Conservation (phyloP, 2,888 invertebrate genomes). For the Tuberolachnus salignus region DNA sequence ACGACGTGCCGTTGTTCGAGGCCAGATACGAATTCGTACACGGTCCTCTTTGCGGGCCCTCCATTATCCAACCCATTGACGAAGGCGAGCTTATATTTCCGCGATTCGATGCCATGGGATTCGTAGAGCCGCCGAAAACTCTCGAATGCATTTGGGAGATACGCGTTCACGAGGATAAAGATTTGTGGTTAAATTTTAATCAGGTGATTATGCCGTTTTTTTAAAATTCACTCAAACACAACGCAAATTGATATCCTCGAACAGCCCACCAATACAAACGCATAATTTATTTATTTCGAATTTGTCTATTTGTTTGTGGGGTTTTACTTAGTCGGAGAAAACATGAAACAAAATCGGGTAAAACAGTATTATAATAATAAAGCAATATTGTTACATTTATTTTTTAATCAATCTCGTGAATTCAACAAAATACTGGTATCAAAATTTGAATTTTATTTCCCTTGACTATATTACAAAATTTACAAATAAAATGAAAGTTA, state of each 20-base stretch:
- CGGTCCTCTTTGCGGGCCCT: conserved; percentile 85
- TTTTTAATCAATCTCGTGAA: no score
- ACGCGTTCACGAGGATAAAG: conserved; percentile 80
- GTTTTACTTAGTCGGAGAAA: no score
- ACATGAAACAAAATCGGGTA: no score
- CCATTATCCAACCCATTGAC: conserved; percentile 77
- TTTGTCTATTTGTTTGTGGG: not conserved
- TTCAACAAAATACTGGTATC: no score
- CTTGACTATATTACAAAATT: no score
- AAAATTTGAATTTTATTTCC: no score
- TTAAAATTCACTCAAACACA: no score
- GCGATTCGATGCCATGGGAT: conserved; percentile 63
- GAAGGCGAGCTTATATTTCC: conserved; percentile 63
- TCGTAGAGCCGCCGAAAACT: conserved; percentile 63
- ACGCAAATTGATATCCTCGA: no score
- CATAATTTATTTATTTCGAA: not conserved
- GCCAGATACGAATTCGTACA: conserved; percentile 89
- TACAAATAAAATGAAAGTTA: no score
- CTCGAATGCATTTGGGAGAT: conserved; percentile 81
- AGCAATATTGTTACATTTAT: no score
- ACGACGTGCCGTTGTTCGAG: conserved; percentile 81
- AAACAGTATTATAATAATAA: no score
- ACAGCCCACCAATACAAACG: no score
- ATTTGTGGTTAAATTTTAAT: conserved; percentile 86
- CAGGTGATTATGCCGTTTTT: conserved; percentile 66